Evolutionary conservation across 2,113 vertebrate species (phyloP).

Genomic region (Mesembrinibis cayennensis): DNA sequence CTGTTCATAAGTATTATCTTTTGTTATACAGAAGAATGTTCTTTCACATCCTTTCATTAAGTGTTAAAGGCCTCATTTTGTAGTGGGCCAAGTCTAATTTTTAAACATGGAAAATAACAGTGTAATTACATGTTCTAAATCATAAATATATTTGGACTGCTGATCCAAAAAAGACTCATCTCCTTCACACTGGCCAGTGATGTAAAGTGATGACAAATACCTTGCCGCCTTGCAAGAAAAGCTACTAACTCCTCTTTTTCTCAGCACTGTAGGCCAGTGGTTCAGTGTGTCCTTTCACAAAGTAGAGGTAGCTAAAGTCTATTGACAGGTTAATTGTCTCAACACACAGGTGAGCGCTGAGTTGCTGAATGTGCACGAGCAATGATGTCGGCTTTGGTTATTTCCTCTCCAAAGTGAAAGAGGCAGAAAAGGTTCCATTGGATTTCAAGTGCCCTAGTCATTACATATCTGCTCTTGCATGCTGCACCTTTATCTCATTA

Average conservation of each 20-base stretch:
- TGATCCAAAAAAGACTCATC: background rate
- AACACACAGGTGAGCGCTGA: background rate
- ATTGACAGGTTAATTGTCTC: background rate
- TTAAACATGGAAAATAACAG: background rate
- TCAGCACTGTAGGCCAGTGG: background rate
- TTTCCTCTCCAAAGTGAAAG: background rate
- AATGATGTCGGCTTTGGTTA: background rate
- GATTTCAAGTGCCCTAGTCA: background rate
- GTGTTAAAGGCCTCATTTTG: background rate
- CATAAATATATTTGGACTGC: background rate
- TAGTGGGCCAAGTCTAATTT: background rate
- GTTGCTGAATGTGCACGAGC: background rate
- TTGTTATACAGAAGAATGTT: slow-evolving; percentile 1
- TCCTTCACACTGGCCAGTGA: background rate
- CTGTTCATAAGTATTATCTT: slow-evolving; percentile 32
- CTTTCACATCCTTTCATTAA: slow-evolving; percentile 25
- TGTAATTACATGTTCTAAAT: background rate
- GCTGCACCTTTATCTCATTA: background rate
- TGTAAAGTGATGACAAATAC: background rate
- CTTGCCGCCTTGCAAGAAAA: background rate
- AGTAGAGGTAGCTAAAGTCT: background rate
- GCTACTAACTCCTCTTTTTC: background rate
- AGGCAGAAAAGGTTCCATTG: background rate
- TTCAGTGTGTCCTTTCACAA: background rate
- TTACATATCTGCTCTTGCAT: background rate